Conservation (phyloP, 2,888 invertebrate species). For the Drosophila nr. perissopoda region DNA sequence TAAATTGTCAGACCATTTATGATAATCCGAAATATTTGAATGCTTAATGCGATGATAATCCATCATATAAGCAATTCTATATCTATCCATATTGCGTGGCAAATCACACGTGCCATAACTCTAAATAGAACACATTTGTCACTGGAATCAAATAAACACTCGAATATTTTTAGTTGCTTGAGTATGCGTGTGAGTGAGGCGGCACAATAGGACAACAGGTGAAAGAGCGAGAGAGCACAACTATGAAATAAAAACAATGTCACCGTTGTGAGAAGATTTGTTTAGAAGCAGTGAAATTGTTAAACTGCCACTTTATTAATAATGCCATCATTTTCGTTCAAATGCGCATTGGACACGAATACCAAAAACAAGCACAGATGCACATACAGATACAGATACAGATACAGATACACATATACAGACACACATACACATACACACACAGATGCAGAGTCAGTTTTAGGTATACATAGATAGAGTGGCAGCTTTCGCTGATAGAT, state of each 20-base stretch:
- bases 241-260: slow-evolving; percentile 8
- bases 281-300: slow-evolving; percentile 82
- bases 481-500: slow-evolving; percentile 19
- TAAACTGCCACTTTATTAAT: slow-evolving; percentile 82
- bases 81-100: slow-evolving; percentile 24
- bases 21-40: neutral
- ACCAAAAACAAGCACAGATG: slow-evolving; percentile 7
- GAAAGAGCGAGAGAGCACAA: neutral
- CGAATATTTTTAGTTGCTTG: slow-evolving; percentile 48
- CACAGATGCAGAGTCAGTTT: slow-evolving; percentile 15
- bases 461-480: slow-evolving; percentile 23
- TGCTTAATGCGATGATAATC: slow-evolving; percentile 46
- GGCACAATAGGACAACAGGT: neutral
- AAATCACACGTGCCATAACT: slow-evolving; percentile 75
- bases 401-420: neutral
- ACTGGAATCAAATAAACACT: slow-evolving; percentile 62
- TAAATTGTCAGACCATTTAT: neutral
- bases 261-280: slow-evolving; percentile 64
- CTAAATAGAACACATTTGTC: slow-evolving; percentile 80
- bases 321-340: slow-evolving; percentile 61
- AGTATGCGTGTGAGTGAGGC: slow-evolving; percentile 9
- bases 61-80: slow-evolving; percentile 47
- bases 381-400: slow-evolving; percentile 1
- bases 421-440: neutral
- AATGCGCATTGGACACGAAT: slow-evolving; percentile 33